Percentiles rank a stretch among this genome's conserved stretches.
These are phyloP conservation scores for Netelia melanura DNA, from an alignment of 2,888 invertebrate genomes.

Conservation along the genomic window DNA sequence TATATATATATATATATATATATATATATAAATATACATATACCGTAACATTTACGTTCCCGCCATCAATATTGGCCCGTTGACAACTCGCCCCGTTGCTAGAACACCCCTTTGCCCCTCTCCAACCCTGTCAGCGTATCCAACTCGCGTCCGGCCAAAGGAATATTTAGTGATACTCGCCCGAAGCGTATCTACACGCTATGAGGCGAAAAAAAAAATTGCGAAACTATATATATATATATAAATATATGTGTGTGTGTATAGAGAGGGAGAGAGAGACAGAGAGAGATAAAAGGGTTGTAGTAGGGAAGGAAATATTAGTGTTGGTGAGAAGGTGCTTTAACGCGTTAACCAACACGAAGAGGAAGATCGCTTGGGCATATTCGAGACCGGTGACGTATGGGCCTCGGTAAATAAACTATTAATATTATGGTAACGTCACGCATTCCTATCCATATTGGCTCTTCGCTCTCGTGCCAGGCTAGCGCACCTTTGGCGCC, in stretches of 20 bases:
- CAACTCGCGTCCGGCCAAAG: slow-evolving; percentile 54
- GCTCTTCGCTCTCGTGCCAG: slow-evolving; percentile 76
- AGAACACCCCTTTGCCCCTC: slow-evolving; percentile 68
- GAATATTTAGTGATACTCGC: slow-evolving; percentile 83
- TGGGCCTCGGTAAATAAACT: slow-evolving; percentile 84
- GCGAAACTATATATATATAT: neutral
- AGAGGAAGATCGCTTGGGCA: slow-evolving; percentile 20
- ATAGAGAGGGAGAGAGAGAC: neutral
- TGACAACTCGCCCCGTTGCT: slow-evolving; percentile 79
- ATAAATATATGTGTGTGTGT: neutral
- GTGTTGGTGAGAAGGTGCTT: slow-evolving; percentile 47
- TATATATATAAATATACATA: slow-evolving; percentile 23
- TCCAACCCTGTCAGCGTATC: slow-evolving; percentile 79
- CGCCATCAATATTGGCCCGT: slow-evolving; percentile 83
- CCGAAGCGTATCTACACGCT: slow-evolving; percentile 75
- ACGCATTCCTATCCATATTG: slow-evolving; percentile 85
- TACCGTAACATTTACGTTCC: slow-evolving; percentile 68
- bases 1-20: slow-evolving; percentile 11
- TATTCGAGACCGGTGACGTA: slow-evolving; percentile 80
- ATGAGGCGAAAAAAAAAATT: slow-evolving; percentile 3
- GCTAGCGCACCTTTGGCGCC: slow-evolving; percentile 75
- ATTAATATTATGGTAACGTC: slow-evolving; percentile 85
- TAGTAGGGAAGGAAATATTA: slow-evolving; percentile 31
- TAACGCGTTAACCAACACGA: slow-evolving; percentile 63
- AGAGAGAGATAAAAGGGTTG: slow-evolving; percentile 28